Conservation (phyloP, 2,888 invertebrate species). For the Drosophila nr. medialis region DNA sequence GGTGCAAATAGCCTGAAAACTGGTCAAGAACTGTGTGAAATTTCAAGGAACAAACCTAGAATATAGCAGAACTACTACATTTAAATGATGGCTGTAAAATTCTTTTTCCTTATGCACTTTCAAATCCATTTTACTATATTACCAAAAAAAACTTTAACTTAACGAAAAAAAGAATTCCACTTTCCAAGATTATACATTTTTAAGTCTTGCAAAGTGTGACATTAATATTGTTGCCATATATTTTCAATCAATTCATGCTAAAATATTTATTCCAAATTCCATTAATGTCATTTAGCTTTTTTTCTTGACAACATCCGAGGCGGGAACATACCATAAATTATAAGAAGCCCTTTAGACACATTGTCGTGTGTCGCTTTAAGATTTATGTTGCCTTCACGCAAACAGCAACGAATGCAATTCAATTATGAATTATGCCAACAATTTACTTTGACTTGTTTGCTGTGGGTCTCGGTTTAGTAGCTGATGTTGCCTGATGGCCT, state of each 20-base stretch:
- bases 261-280: not conserved
- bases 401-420: slow-evolving; percentile 60
- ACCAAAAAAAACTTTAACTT: not conserved
- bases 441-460: slow-evolving; percentile 63
- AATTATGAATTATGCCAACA: slow-evolving; percentile 78
- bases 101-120: no score
- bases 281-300: not conserved
- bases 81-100: no score
- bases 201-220: not conserved
- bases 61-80: not conserved
- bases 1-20: not conserved
- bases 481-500: no score
- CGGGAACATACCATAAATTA: not conserved
- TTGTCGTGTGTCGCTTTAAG: slow-evolving; percentile 25
- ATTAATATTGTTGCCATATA: not conserved
- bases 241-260: not conserved
- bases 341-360: not conserved
- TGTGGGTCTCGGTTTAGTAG: slow-evolving; percentile 18
- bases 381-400: slow-evolving; percentile 69
- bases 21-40: not conserved
- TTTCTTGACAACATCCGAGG: not conserved
- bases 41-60: not conserved
- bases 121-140: not conserved
- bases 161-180: not conserved
- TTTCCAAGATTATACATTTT: not conserved